Base-by-base conservation (phyloP, 2,888 invertebrate genomes). In the Pammene fasciana region DNA sequence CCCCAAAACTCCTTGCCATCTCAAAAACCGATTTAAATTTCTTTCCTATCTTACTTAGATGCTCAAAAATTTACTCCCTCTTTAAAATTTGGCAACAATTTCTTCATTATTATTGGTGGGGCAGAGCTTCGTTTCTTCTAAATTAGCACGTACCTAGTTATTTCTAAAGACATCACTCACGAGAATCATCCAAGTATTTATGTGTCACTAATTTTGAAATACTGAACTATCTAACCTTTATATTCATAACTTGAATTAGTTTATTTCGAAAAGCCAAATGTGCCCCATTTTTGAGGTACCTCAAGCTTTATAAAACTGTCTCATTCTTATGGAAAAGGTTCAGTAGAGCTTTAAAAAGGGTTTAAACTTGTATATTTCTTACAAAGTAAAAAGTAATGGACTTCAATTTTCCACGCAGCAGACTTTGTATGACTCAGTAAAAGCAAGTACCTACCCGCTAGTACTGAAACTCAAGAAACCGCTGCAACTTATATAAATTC, bases 351-450 rank as follows among this genome's bases (percentile, higher is more conserved):
- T 59, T 43, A 38, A 38, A 46, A 26, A 13, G 5, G 54, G 55
- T 45, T 61, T 34, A 43, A 54, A 67, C 54, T 60, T 54, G 46
- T 46, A 60, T 65, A 52, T 46, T 59, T 55, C 65, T 60, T 65
- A 70, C 70, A 70, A 55, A 65, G 70, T 70, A 70, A 65, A 50
- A 65, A 41, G 70, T 60, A 70, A 70, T 70, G 65, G 46, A 65
- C 70, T 65, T 70, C 59, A 70, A 70, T 65, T 70, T 70, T 70
- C 68, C 59, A 70, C 68, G 59, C 68, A 70, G 68, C 52, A 65
- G 62, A 54, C 45, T 65, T 54, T 70, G 60, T 65, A 70, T 48
- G 65, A 54, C 54, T 5, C 18, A 10, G 65, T 70, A 70, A 70
- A 70, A 70, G 65, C 60, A 70, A 65, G 60, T 65, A 60, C 55